These are phyloP conservation scores for Chrysopa pallens DNA, from an alignment of 1,140 invertebrate genomes.

Conservation along the genomic window DNA sequence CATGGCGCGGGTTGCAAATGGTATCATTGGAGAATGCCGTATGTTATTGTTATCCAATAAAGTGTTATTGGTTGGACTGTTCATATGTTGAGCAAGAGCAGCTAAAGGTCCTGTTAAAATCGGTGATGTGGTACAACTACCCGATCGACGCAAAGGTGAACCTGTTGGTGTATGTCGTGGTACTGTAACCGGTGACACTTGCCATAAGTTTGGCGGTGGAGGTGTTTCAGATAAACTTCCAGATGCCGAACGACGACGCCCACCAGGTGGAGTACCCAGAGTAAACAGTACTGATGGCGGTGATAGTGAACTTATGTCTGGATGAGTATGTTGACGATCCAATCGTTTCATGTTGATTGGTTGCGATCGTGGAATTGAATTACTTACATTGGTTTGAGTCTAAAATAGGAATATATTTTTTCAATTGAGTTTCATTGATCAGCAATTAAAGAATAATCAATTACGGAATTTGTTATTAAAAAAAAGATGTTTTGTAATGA, in stretches of 20 bases:
- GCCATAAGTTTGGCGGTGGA: slow-evolving; percentile 62
- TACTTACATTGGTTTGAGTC: slow-evolving; percentile 9
- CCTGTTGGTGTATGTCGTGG: slow-evolving; percentile 33
- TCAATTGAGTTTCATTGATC: too few species aligned
- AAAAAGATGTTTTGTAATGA: too few species aligned
- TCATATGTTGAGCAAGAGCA: slow-evolving; percentile 24
- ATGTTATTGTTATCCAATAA: slow-evolving; percentile 35
- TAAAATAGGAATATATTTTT: too few species aligned
- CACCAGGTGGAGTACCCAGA: slow-evolving; percentile 68
- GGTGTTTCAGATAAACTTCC: slow-evolving; percentile 50
- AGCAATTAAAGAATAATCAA: slow-evolving; percentile 3
- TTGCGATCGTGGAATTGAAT: slow-evolving; percentile 55
- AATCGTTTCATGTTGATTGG: slow-evolving; percentile 62
- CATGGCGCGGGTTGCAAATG: slow-evolving; percentile 50
- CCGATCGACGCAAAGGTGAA: slow-evolving; percentile 54
- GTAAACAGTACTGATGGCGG: slow-evolving; percentile 80
- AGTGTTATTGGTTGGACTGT: slow-evolving; percentile 34
- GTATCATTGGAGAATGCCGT: slow-evolving; percentile 35
- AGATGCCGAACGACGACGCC: slow-evolving; percentile 41
- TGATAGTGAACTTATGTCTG: slow-evolving; percentile 65
- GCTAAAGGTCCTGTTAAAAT: slow-evolving; percentile 39
- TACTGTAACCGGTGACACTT: slow-evolving; percentile 45
- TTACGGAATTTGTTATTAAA: too few species aligned
- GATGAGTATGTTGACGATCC: slow-evolving; percentile 40
- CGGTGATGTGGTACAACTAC: slow-evolving; percentile 46